These are phyloP conservation scores for Agapornis canus DNA, from an alignment of 2,797 vertebrate genomes.

Conservation along the genomic window DNA sequence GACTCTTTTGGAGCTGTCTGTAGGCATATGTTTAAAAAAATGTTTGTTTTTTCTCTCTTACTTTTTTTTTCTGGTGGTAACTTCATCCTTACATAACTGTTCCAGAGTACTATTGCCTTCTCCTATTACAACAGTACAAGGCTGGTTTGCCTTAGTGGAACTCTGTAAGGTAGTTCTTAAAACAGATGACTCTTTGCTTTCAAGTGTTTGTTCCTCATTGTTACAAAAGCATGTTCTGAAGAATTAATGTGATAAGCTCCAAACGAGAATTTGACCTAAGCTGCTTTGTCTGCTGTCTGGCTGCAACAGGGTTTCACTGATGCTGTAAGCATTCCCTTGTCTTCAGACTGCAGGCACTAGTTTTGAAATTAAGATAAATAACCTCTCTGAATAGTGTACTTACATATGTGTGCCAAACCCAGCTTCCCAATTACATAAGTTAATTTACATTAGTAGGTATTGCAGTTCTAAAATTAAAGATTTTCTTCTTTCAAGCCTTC, in stretches of 20 bases:
- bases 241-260: neutral
- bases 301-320: neutral
- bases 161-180: neutral
- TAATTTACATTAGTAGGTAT: neutral
- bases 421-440: neutral
- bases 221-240: neutral
- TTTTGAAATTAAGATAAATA: neutral
- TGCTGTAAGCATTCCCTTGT: neutral
- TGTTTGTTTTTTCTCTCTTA: neutral
- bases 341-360: neutral
- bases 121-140: neutral
- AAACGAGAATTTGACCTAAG: neutral
- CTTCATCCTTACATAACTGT: neutral
- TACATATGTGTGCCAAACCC: neutral
- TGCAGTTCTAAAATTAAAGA: neutral
- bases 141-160: neutral
- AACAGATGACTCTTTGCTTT: neutral
- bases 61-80: neutral
- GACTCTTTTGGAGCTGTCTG: neutral
- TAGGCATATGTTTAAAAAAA: neutral
- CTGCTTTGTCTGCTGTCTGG: neutral
- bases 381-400: neutral
- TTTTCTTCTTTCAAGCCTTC: neutral
- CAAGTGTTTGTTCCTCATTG: neutral
- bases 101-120: neutral